Evolutionary conservation across 1,140 invertebrate genomes (phyloP).

Genomic region (Proales similis): DNA sequence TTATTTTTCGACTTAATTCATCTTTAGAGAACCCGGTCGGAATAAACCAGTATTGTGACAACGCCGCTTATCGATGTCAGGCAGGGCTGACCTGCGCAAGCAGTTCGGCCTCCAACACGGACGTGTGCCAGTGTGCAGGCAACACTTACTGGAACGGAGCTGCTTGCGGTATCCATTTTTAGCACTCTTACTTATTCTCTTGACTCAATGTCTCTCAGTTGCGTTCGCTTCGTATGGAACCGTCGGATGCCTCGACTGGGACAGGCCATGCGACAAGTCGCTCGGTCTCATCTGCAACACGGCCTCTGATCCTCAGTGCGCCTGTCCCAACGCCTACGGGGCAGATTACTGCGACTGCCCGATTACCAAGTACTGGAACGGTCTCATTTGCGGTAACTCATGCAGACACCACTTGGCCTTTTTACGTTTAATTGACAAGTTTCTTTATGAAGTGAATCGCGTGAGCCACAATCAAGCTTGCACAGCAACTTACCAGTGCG

Average conservation of each 20-base stretch:
- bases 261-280: not conserved
- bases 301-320: not conserved
- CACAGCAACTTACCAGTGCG: too few relatives aligned
- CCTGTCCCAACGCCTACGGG: not conserved
- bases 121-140: slow-evolving; percentile 3
- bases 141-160: slow-evolving; percentile 19
- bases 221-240: not conserved
- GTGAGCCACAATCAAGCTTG: too few relatives aligned
- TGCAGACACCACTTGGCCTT: too few relatives aligned
- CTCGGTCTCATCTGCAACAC: not conserved
- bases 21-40: slow-evolving; percentile 4
- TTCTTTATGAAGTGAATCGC: too few relatives aligned
- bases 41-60: slow-evolving; percentile 19
- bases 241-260: not conserved
- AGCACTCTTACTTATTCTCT: not conserved
- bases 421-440: too few relatives aligned
- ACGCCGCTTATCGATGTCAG: not conserved
- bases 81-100: not conserved
- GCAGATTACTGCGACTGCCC: not conserved
- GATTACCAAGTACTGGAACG: slow-evolving; percentile 19
- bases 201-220: not conserved
- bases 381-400: slow-evolving; percentile 16
- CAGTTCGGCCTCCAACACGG: not conserved
- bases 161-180: not conserved
- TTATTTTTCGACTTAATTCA: not conserved